Evolutionary conservation across 2,797 vertebrate species (phyloP).

Genomic region (Gobionotothen gibberifrons): DNA sequence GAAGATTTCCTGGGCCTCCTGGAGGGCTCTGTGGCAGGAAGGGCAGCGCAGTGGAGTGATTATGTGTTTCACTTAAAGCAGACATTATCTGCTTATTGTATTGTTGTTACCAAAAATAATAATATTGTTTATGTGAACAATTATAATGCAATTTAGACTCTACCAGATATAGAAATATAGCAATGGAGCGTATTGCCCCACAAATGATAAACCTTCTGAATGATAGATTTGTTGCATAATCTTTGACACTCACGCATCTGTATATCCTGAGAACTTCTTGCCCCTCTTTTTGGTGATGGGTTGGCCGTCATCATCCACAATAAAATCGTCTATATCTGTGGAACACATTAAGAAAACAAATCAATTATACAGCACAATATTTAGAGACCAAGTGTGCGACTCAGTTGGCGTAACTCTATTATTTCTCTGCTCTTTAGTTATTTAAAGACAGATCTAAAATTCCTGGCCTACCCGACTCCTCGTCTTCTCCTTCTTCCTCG

Average conservation of each 20-base stretch:
- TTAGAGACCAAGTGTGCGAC: background rate
- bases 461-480: slow-evolving; percentile 90
- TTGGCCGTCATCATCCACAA: slow-evolving; percentile 98
- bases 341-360: slow-evolving; percentile 5
- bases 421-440: background rate
- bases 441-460: background rate
- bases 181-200: rapidly evolving
- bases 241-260: slow-evolving; percentile 92
- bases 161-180: background rate
- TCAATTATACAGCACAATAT: background rate
- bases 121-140: background rate
- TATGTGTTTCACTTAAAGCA: background rate
- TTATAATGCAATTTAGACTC: background rate
- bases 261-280: slow-evolving; percentile 97
- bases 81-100: background rate
- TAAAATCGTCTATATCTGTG: slow-evolving; percentile 97
- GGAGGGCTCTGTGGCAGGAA: slow-evolving; percentile 87
- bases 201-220: background rate
- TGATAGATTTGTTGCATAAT: background rate
- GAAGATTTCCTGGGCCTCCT: slow-evolving; percentile 99
- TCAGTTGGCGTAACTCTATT: background rate
- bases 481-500: slow-evolving; percentile 95
- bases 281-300: slow-evolving; percentile 97
- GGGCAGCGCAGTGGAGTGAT: background rate
- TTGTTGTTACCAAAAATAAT: background rate